These are phyloP conservation scores for Hippopotamus amphibius DNA, from an alignment of 2,113 vertebrate species.

Conservation along the genomic window DNA sequence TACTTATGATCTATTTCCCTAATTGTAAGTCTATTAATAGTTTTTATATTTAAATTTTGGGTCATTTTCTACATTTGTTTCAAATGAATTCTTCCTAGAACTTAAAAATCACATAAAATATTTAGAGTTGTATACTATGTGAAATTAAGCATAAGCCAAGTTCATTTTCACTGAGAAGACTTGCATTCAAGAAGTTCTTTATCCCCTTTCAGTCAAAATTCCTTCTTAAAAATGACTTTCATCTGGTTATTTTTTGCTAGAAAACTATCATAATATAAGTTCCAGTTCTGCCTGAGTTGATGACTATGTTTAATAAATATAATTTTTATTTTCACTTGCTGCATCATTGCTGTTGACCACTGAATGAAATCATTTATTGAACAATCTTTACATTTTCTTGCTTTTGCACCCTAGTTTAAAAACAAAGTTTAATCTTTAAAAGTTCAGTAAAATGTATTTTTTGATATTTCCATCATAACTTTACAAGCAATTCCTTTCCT, in stretches of 20 bases:
- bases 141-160: constrained; percentile 19
- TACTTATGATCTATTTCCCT: neutral
- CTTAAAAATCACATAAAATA: constrained; percentile 37
- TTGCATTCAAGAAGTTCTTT: constrained; percentile 33
- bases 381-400: constrained; percentile 54
- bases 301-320: neutral
- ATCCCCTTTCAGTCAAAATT: constrained; percentile 50
- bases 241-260: constrained; percentile 39
- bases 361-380: constrained; percentile 55
- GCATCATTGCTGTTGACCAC: constrained; percentile 50
- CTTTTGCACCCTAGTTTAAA: constrained; percentile 60
- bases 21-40: neutral
- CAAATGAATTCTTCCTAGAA: constrained; percentile 52
- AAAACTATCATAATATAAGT: constrained; percentile 9
- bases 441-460: constrained; percentile 66
- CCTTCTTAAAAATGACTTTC: constrained; percentile 36
- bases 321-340: constrained; percentile 57
- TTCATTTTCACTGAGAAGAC: constrained; percentile 39
- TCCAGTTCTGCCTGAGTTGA: neutral
- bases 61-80: constrained; percentile 21
- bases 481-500: constrained; percentile 53
- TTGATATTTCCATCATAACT: constrained; percentile 68
- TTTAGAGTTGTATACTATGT: neutral
- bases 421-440: constrained; percentile 69
- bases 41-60: constrained; percentile 2